Evolutionary conservation across 1,140 invertebrate species (phyloP).

Genomic region (Adoxophyes honmai): DNA sequence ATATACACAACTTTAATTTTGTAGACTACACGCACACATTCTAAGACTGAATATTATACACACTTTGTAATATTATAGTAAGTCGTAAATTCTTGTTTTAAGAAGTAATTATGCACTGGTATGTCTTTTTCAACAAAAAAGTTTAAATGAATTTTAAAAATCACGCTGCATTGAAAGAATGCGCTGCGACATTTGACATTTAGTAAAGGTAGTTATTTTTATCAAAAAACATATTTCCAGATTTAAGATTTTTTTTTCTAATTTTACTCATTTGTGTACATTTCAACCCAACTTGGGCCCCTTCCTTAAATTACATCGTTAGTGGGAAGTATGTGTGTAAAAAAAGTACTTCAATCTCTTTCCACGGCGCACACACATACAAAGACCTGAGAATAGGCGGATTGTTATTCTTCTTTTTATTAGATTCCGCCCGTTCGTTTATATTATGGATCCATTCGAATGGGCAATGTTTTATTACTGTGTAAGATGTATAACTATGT

Average conservation of each 20-base stretch:
- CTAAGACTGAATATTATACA: constrained; percentile 24
- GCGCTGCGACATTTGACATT: too few species aligned
- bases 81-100: neutral
- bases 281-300: constrained; percentile 45
- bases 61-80: neutral
- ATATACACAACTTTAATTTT: constrained; percentile 73
- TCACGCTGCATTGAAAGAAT: neutral
- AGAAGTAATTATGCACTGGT: neutral
- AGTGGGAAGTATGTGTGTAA: constrained; percentile 51
- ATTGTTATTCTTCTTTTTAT: constrained; percentile 59
- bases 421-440: constrained; percentile 61
- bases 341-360: constrained; percentile 58
- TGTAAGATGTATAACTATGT: constrained; percentile 26
- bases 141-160: neutral
- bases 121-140: neutral
- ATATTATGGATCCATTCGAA: constrained; percentile 27
- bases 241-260: neutral
- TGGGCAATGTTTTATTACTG: constrained; percentile 14
- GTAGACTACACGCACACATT: constrained; percentile 40
- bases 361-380: constrained; percentile 46
- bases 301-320: constrained; percentile 54
- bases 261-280: constrained; percentile 24
- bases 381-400: constrained; percentile 53
- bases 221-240: too few species aligned
- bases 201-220: too few species aligned